Percentiles rank a stretch among this genome's conserved stretches.
Conservation (phyloP, 1,140 invertebrate genomes). For the Brachionus plicatilis region DNA sequence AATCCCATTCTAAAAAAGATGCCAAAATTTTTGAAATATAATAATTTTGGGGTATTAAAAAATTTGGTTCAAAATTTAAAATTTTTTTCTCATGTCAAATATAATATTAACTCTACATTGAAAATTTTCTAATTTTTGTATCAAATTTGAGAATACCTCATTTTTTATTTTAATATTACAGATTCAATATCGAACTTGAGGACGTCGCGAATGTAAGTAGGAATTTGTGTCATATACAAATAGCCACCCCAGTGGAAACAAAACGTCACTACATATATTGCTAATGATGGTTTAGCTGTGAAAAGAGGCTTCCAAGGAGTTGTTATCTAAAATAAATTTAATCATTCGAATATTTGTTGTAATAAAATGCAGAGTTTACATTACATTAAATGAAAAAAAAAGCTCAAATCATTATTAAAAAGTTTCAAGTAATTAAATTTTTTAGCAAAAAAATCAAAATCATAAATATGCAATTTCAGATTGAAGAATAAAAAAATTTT, state of each 20-base stretch:
- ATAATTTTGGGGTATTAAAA: too few species aligned
- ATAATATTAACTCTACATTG: too few species aligned
- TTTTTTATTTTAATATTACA: constrained; percentile 45
- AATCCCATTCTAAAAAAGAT: constrained; percentile 10
- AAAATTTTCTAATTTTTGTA: too few species aligned
- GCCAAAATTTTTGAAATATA: too few species aligned
- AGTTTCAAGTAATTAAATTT: too few species aligned
- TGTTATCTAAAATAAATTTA: background rate
- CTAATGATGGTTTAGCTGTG: background rate
- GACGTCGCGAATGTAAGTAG: constrained; percentile 54
- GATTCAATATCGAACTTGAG: constrained; percentile 52
- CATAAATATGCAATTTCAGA: too few species aligned
- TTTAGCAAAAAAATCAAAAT: too few species aligned
- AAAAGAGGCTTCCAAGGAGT: constrained; percentile 8
- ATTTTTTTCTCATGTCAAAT: too few species aligned
- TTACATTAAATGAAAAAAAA: too few species aligned
- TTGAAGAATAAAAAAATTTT: too few species aligned
- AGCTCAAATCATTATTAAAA: too few species aligned
- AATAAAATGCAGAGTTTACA: background rate
- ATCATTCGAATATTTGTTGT: background rate
- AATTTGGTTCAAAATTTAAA: background rate
- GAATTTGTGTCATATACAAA: constrained; percentile 59
- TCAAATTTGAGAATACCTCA: background rate
- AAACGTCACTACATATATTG: background rate
- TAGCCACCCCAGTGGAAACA: constrained; percentile 24